Conservation (phyloP, 35 echinoderm and acorn worm genomes). For the Eucidaris tribuloides region DNA sequence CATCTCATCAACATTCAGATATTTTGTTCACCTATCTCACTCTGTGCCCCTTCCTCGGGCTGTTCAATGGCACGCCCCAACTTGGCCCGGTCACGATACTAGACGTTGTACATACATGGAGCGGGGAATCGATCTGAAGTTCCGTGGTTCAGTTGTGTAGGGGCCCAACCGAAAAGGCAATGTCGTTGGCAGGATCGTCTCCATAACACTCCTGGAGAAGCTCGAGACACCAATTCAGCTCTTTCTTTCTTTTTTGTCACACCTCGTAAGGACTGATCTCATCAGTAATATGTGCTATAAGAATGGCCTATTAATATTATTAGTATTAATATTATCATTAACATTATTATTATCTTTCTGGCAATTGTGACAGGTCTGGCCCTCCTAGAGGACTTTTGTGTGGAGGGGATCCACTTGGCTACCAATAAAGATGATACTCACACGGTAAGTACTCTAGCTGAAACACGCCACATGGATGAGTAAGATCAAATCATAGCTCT, state of each 20-base stretch:
- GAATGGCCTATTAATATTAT: neutral
- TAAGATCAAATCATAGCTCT: no score
- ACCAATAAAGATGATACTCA: constrained; percentile 74
- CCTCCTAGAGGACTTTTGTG: constrained; percentile 84
- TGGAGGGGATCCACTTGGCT: constrained; percentile 73
- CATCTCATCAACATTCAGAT: no score
- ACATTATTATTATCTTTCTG: neutral
- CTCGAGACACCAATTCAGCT: no score
- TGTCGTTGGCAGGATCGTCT: neutral
- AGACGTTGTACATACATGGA: no score
- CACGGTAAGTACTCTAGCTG: constrained; percentile 94
- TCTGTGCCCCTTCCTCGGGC: no score
- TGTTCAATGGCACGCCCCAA: no score
- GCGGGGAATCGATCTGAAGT: no score
- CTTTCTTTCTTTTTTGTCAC: neutral
- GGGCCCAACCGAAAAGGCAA: neutral
- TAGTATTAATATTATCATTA: neutral
- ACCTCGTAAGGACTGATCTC: neutral
- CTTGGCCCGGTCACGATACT: neutral
- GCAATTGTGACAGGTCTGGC: constrained; percentile 54
- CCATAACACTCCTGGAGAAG: no score
- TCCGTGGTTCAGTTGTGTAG: neutral
- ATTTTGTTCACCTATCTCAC: no score
- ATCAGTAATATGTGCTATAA: neutral
- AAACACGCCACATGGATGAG: no score